Evolutionary conservation across 2,113 vertebrate genomes (phyloP), one percentile per base, ranked within the genome.

Genomic region (Hiodon tergisus): DNA sequence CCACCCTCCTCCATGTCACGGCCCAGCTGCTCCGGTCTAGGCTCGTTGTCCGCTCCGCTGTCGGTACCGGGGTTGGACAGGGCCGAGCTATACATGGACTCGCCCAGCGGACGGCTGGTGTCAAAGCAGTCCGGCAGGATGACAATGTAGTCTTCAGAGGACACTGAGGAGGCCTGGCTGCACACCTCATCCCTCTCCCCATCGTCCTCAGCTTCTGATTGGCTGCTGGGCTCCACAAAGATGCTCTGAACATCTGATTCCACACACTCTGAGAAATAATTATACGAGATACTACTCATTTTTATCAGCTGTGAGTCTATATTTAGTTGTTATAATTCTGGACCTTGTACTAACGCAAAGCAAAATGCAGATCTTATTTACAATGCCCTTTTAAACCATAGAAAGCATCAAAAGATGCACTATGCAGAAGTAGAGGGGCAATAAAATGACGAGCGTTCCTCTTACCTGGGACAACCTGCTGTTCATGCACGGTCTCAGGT

Each of bases 91-190:
- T 97, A 98, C 93, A 96, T 93, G 75, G 95, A 98, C 79, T 97
- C 94, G 10, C 93, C 94, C 62, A 99, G 86, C 2, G 97, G 96
- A 50, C 96, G 93, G 76, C 92, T 96, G 73, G 93, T 98, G 83
- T 99, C 96, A 62, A 99, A 99, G 88, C 97, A 99, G 86, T 98
- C 96, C 0, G 97, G 97, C 68, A 99, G 91, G 80, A 98, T 91
- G 3, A 99, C 93, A 84, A 96, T 95, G 79, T 96, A 98, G 80
- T 98, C 96, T 72, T 99, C 96, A 0, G 95, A 95, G 14, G 96
- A 96, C 46, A 91, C 83, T 0, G 94, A 97, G 13, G 96, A 96
- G 31, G 86, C 90, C 85, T 97, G 94, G 84, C 96, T 99, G 86
- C 90, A 92, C 79, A 93, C 89, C 88, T 99, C 97, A 75, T 98